Evolutionary conservation across 1,140 invertebrate species (phyloP).

Genomic region (Drosophila littoralis): DNA sequence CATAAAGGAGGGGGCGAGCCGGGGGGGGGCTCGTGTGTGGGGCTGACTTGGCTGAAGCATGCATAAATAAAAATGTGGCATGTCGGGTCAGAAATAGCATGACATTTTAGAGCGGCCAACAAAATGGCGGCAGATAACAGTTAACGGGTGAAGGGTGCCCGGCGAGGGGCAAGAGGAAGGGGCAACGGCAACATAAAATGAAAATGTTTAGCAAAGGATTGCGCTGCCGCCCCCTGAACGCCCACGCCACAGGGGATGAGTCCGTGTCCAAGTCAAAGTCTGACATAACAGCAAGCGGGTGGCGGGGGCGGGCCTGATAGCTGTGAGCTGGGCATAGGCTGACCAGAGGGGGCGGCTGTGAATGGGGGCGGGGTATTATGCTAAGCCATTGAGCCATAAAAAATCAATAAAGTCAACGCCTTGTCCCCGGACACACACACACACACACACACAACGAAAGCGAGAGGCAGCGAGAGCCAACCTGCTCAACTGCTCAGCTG

Average conservation of each 20-base stretch:
- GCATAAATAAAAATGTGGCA: conserved; percentile 81
- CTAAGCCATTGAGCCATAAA: conserved; percentile 71
- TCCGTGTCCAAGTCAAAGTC: conserved; percentile 18
- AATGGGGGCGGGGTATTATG: conserved; percentile 1
- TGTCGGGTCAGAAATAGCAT: conserved; percentile 81
- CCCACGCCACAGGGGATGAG: not conserved
- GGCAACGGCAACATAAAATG: conserved; percentile 57
- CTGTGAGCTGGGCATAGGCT: too few species aligned
- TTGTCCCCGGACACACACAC: not conserved
- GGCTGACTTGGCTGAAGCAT: conserved; percentile 26
- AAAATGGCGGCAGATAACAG: conserved; percentile 73
- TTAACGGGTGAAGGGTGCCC: conserved; percentile 1
- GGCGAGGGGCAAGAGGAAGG: not conserved
- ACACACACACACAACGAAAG: not conserved
- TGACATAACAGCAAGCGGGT: not conserved
- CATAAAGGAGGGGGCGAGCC: not conserved
- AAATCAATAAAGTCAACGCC: conserved; percentile 72
- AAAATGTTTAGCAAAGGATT: conserved; percentile 75
- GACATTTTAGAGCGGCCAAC: conserved; percentile 67
- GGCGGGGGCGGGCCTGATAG: too few species aligned
- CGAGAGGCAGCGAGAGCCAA: not conserved
- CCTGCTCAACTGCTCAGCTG: conserved; percentile 1
- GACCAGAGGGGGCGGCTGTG: not conserved
- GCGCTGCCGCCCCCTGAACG: not conserved
- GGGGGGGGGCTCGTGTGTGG: conserved; percentile 8